Evolutionary conservation across 2,888 invertebrate species (phyloP).

Genomic region (Graphium colonna): DNA sequence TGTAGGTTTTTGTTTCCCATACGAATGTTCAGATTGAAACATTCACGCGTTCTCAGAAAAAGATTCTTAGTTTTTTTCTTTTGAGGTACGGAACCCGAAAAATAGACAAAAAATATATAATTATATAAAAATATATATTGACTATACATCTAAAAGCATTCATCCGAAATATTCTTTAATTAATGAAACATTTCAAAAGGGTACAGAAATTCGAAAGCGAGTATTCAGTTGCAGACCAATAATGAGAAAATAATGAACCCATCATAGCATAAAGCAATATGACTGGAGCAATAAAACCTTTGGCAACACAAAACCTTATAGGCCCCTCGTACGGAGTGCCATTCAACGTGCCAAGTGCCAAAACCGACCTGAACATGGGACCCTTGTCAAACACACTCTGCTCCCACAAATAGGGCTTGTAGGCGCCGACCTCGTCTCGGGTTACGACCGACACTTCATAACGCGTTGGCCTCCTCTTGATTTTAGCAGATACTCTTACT

Average conservation of each 20-base stretch:
- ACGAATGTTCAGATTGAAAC: too few relatives aligned
- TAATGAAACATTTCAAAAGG: too few relatives aligned
- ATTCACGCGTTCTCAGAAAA: too few relatives aligned
- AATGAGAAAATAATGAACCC: background rate
- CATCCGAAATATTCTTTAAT: too few relatives aligned
- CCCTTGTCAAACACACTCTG: constrained; percentile 97
- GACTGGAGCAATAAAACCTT: background rate
- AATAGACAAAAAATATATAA: too few relatives aligned
- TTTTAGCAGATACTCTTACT: constrained; percentile 93
- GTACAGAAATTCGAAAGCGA: too few relatives aligned
- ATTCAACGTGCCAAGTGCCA: constrained; percentile 1
- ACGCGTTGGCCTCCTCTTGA: constrained; percentile 91
- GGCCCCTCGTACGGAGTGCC: background rate
- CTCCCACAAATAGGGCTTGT: constrained; percentile 97
- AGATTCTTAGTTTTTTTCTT: too few relatives aligned
- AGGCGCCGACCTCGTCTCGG: constrained; percentile 95
- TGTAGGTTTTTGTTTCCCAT: too few relatives aligned
- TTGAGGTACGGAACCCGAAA: too few relatives aligned
- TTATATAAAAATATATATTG: too few relatives aligned
- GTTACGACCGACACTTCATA: constrained; percentile 96
- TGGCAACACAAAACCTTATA: background rate
- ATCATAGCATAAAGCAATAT: background rate
- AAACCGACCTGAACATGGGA: constrained; percentile 89
- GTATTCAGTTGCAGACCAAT: too few relatives aligned
- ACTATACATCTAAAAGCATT: too few relatives aligned